These are phyloP conservation scores for Cydia pomonella DNA, from an alignment of 1,140 invertebrate genomes.

Conservation along the genomic window DNA sequence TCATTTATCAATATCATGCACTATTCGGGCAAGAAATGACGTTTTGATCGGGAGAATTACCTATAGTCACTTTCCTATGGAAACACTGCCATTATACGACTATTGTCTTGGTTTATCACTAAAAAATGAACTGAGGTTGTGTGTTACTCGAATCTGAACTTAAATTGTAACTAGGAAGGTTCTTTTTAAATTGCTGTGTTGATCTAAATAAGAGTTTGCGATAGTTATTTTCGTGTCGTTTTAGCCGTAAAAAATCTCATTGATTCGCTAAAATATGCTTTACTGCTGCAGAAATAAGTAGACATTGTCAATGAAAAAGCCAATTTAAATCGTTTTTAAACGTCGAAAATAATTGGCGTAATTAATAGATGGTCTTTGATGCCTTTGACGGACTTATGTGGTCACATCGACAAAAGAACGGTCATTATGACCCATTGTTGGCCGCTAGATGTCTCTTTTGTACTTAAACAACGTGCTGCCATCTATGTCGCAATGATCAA, in stretches of 20 bases:
- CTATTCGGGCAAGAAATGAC: conserved; percentile 51
- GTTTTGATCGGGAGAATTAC: conserved; percentile 41
- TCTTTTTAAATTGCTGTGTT: background rate
- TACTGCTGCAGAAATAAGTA: background rate
- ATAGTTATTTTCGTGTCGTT: background rate
- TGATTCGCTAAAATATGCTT: background rate
- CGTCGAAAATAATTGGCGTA: conserved; percentile 11
- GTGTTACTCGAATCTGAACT: background rate
- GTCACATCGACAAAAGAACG: background rate
- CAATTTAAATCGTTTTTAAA: background rate
- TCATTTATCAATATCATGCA: conserved; percentile 68
- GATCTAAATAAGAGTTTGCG: background rate
- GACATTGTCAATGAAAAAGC: background rate
- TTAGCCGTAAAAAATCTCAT: background rate
- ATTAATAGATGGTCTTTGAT: conserved; percentile 10
- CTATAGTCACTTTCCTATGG: conserved; percentile 41
- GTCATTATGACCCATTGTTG: conserved; percentile 8
- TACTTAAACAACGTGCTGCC: background rate
- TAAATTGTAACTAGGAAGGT: background rate
- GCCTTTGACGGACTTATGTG: background rate
- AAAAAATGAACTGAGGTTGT: background rate
- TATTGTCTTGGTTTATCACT: conserved; percentile 43
- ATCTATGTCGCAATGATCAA: conserved; percentile 37
- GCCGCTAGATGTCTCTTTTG: conserved; percentile 20
- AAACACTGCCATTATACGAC: conserved; percentile 42